Evolutionary conservation across 1,140 invertebrate genomes (phyloP).

Genomic region (Bombus sibiricus): DNA sequence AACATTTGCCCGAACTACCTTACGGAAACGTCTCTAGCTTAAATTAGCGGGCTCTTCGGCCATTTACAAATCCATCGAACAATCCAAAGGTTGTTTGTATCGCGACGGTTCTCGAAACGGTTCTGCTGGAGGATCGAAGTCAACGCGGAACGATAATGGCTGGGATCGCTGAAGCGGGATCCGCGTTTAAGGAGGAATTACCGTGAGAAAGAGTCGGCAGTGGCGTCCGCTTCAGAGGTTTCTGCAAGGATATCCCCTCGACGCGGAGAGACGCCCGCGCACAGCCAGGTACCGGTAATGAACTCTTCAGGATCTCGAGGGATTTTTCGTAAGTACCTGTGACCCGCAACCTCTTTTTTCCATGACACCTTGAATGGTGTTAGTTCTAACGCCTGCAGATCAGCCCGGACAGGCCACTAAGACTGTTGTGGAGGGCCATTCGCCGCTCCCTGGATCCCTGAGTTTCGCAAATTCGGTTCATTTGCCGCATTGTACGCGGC

Average conservation of each 20-base stretch:
- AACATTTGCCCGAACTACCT: not conserved
- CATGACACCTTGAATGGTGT: conserved; percentile 81
- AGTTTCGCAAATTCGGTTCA: conserved; percentile 83
- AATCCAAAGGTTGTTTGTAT: not conserved
- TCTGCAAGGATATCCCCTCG: conserved; percentile 28
- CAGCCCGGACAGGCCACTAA: conserved; percentile 70
- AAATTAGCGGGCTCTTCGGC: too few relatives aligned
- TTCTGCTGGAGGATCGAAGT: not conserved
- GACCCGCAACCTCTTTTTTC: conserved; percentile 74
- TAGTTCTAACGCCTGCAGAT: conserved; percentile 80
- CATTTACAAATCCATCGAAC: not conserved
- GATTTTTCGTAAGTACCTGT: conserved; percentile 71
- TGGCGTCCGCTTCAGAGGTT: conserved; percentile 45
- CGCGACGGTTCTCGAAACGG: not conserved
- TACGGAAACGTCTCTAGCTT: too few relatives aligned
- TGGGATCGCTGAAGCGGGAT: not conserved
- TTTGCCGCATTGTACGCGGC: conserved; percentile 81
- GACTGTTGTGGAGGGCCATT: conserved; percentile 55
- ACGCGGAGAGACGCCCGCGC: conserved; percentile 45
- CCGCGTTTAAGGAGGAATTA: conserved; percentile 40
- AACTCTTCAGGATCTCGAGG: conserved; percentile 72
- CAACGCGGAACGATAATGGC: not conserved
- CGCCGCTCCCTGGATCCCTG: conserved; percentile 63
- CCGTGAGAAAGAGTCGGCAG: conserved; percentile 48
- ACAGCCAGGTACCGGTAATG: conserved; percentile 69